Evolutionary conservation across 2,888 invertebrate species (phyloP), one percentile per base, ranked within the genome.

Genomic region (Hedya salicella): DNA sequence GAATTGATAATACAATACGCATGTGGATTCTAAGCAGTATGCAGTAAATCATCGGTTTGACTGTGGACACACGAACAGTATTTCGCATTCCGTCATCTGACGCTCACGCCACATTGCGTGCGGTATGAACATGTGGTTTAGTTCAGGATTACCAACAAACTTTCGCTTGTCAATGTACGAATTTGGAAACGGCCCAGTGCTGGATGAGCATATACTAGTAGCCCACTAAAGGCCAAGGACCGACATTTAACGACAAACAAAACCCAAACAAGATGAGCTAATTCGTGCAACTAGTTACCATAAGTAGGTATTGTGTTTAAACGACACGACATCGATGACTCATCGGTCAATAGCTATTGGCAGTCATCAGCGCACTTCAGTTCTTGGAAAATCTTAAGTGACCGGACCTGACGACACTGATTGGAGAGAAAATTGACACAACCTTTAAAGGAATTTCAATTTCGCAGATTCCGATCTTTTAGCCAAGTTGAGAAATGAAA

Each of bases 71-170:
- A 54, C 49, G 60, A 48, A 40, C 40, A 40, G 48, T 62, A 70
- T 72, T 73, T 71, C 68, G 69, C 71, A 78, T 80, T 81, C 77
- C 75, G 71, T 71, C 73, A 76, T 77, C 71, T 71, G 69, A 54
- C 61, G 48, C 59, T 67, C 89, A 88, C 86, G 88, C 80, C 69
- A 87, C 56, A 68, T 87, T 70, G 88, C 89, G 84, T 88, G 88
- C 69, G 68, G 76, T 75, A 76, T 74, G 74, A 78, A 79, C 75
- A 76, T 76, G 78, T 75, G 76, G 71, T 80, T 81, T 82, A 78
- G 73, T 78, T 72, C 68, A 69, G 75, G 74, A 77, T 80, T 79
- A 78, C 79, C 74, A 76, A 72, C 72, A 70, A 69, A 85, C 87
- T 87, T 86, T 87, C 87, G 79, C 85, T 82, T 79, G 80, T 81